phyloP scores from a whole-genome alignment of 1,140 invertebrate genomes.

The Cherax quadricarinatus region DNA sequence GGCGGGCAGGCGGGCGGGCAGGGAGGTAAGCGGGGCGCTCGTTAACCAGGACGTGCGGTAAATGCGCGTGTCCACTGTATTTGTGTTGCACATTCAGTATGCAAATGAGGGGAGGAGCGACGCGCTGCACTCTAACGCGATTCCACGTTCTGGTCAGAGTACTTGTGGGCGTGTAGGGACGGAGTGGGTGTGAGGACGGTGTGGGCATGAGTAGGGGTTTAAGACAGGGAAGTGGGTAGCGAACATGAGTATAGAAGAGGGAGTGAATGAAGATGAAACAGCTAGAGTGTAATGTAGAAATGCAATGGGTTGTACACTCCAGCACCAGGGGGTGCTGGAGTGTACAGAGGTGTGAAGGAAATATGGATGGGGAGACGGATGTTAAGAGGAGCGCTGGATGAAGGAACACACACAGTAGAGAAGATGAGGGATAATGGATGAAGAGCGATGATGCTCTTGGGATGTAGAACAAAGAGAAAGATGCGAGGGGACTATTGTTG shows the following conservation, averaged over 20 bases:
- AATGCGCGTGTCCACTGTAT: constrained; percentile 68
- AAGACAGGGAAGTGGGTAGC: not conserved
- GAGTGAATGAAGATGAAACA: not conserved
- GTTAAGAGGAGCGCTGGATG: not conserved
- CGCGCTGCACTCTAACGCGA: constrained; percentile 61
- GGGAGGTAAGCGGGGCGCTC: constrained; percentile 23
- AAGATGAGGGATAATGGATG: not conserved
- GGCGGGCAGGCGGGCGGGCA: not conserved
- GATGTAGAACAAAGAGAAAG: too few relatives aligned
- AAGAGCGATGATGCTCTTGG: too few relatives aligned
- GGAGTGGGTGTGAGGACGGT: not conserved
- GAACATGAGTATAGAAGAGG: not conserved
- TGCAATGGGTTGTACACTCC: not conserved
- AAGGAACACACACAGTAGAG: too few relatives aligned
- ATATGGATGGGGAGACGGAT: not conserved
- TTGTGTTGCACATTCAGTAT: constrained; percentile 70
- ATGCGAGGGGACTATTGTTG: too few relatives aligned
- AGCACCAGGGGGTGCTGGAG: too few relatives aligned
- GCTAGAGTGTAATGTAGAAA: not conserved
- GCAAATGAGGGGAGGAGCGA: constrained; percentile 61
- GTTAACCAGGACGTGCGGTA: constrained; percentile 61
- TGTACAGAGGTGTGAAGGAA: not conserved
- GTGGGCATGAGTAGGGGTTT: not conserved
- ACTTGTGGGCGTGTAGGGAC: not conserved
- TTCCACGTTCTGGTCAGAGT: constrained; percentile 64